A percentile compares a stretch with the other conserved stretches of the same genome.
Conservation (phyloP, 1,140 invertebrate genomes). For the Dinothrombium tinctorium region DNA sequence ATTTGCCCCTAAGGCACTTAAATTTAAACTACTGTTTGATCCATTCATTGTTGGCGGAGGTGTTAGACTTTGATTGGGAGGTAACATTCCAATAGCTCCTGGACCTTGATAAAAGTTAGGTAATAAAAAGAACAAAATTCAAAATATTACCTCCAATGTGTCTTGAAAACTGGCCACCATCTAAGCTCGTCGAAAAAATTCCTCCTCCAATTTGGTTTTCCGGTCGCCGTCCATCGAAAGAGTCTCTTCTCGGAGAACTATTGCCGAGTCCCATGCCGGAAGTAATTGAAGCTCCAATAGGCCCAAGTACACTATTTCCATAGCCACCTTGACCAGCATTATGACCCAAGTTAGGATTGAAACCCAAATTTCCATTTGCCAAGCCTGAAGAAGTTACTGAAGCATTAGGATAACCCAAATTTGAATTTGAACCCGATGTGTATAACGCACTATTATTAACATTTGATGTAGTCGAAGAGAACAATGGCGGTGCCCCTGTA, state of each 20-base stretch:
- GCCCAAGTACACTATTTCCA: slow-evolving; percentile 10
- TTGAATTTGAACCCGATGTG: slow-evolving; percentile 12
- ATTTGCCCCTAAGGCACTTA: slow-evolving; percentile 15
- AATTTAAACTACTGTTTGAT: slow-evolving; percentile 21
- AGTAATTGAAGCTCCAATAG: slow-evolving; percentile 25
- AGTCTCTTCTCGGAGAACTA: slow-evolving; percentile 42
- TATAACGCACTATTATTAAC: slow-evolving; percentile 16
- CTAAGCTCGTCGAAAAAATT: slow-evolving; percentile 13
- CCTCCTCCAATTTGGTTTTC: slow-evolving; percentile 26
- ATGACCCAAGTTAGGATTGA: slow-evolving; percentile 6
- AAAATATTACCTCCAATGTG: slow-evolving; percentile 46
- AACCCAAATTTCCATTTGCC: slow-evolving; percentile 15
- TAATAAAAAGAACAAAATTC: slow-evolving; percentile 36
- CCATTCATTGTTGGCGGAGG: slow-evolving; percentile 37
- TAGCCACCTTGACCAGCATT: background rate
- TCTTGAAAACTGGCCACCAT: slow-evolving; percentile 33
- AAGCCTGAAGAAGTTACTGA: slow-evolving; percentile 15
- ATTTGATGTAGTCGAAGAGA: slow-evolving; percentile 7
- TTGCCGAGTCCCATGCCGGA: slow-evolving; percentile 20
- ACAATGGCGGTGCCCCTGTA: background rate
- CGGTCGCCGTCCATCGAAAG: slow-evolving; percentile 31
- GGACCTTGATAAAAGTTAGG: slow-evolving; percentile 31
- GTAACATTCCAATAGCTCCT: slow-evolving; percentile 28
- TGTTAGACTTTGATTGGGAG: slow-evolving; percentile 33
- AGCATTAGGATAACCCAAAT: slow-evolving; percentile 2